Evolutionary conservation across 1,140 invertebrate genomes (phyloP).

Genomic region (Drosophila carrolli): DNA sequence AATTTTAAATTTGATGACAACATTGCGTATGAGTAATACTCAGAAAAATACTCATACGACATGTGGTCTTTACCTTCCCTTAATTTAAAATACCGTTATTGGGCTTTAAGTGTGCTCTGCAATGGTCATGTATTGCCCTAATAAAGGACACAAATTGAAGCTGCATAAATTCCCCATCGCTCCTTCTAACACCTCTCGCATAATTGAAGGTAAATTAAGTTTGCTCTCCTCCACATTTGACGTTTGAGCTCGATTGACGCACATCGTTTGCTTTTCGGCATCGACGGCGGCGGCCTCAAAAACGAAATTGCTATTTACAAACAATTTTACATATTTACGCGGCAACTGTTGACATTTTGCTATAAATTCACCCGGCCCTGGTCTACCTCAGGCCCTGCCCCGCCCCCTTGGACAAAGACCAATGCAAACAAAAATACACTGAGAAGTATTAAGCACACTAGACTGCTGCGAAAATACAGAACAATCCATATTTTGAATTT

Average conservation of each 20-base stretch:
- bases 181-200: constrained; percentile 29
- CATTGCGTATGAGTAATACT: background rate
- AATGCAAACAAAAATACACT: constrained; percentile 53
- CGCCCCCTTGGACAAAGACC: constrained; percentile 30
- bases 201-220: constrained; percentile 61
- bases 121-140: too few relatives aligned
- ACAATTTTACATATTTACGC: constrained; percentile 80
- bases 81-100: too few relatives aligned
- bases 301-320: constrained; percentile 78
- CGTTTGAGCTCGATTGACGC: constrained; percentile 43
- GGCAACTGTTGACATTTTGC: constrained; percentile 76
- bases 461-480: too few relatives aligned
- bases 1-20: too few relatives aligned
- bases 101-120: too few relatives aligned
- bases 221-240: constrained; percentile 44
- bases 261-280: constrained; percentile 39
- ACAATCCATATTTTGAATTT: too few relatives aligned
- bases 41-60: background rate
- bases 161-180: background rate
- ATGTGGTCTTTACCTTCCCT: background rate
- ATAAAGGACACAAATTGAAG: constrained; percentile 7
- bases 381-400: constrained; percentile 5
- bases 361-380: constrained; percentile 60
- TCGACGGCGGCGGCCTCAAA: constrained; percentile 9
- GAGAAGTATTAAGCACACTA: background rate